Evolutionary conservation across 1,140 invertebrate species (phyloP).

Genomic region (Elymnias hypermnestra): DNA sequence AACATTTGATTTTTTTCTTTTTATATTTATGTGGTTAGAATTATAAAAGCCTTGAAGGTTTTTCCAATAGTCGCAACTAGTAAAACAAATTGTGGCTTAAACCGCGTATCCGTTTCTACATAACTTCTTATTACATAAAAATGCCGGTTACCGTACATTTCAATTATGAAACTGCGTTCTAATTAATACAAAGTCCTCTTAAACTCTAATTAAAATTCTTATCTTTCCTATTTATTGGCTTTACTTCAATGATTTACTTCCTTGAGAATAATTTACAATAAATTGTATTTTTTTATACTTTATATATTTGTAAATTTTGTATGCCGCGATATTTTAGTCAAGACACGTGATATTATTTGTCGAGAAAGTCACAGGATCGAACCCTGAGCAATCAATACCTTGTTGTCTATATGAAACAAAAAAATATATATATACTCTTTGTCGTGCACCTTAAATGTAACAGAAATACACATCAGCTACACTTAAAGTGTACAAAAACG

Average conservation of each 20-base stretch:
- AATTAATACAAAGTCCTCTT: conserved; percentile 1
- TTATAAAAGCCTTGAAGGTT: conserved; percentile 2
- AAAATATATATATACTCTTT: no score
- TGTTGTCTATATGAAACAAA: no score
- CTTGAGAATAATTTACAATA: neutral
- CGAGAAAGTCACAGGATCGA: no score
- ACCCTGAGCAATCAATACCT: no score
- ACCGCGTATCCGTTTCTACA: conserved; percentile 6
- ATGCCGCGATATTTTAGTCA: no score
- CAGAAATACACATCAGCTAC: no score
- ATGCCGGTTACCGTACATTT: neutral
- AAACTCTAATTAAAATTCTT: conserved; percentile 3
- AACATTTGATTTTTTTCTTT: conserved; percentile 1
- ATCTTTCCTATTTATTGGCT: conserved; percentile 1
- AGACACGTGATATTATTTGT: no score
- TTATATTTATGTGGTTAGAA: neutral
- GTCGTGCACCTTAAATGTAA: no score
- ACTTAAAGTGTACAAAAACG: no score
- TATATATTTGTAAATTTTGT: no score
- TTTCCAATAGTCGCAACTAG: conserved; percentile 1
- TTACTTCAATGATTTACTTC: neutral
- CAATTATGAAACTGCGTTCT: conserved; percentile 3
- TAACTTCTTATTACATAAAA: conserved; percentile 4
- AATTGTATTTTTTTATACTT: neutral
- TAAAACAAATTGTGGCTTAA: conserved; percentile 3